Evolutionary conservation across 2,113 vertebrate species (phyloP).

Genomic region (Anthoscopus minutus): DNA sequence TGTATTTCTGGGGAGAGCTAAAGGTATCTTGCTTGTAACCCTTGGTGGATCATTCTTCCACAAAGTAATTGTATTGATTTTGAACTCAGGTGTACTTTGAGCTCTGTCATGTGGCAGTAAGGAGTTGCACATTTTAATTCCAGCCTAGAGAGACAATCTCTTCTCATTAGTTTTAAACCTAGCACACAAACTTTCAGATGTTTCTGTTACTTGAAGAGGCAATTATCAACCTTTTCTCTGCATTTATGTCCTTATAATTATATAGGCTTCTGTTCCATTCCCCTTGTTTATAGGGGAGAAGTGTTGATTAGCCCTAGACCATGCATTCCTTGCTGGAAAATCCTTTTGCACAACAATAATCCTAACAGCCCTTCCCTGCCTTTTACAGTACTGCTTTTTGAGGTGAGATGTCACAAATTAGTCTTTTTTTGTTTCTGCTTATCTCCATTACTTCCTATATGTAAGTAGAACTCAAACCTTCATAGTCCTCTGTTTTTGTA

Average conservation of each 20-base stretch:
- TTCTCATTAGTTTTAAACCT: not conserved
- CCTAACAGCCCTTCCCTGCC: not conserved
- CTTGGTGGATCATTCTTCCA: not conserved
- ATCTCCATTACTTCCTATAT: not conserved
- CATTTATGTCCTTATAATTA: not conserved
- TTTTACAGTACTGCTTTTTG: not conserved
- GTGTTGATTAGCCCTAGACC: not conserved
- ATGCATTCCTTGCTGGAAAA: not conserved
- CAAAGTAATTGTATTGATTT: not conserved
- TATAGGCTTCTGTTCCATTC: not conserved
- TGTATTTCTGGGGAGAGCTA: not conserved
- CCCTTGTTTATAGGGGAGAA: not conserved
- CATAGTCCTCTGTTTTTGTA: not conserved
- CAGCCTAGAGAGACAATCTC: not conserved
- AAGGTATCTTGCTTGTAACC: not conserved
- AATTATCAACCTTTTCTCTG: not conserved
- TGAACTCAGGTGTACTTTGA: not conserved
- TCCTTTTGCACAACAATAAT: not conserved
- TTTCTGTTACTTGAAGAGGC: not conserved
- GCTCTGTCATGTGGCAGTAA: not conserved
- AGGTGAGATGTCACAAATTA: not conserved
- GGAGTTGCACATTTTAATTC: not conserved
- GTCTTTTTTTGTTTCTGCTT: not conserved
- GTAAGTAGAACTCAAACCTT: not conserved
- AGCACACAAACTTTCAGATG: not conserved